phyloP scores from a whole-genome alignment of 2,797 vertebrate genomes.

The Artibeus lituratus region DNA sequence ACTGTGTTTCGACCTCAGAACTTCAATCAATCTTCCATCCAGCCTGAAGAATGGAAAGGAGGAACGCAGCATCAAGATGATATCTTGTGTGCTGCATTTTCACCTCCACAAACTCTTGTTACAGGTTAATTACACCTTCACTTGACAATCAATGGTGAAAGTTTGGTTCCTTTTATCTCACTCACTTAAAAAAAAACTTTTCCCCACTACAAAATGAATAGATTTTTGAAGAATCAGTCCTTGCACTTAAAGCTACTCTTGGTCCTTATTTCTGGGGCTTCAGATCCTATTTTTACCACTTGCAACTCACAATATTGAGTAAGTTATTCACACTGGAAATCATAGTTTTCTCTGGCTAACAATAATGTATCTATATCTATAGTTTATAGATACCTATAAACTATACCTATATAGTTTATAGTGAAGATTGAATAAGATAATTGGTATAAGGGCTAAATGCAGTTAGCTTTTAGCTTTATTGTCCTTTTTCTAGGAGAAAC shows the following conservation, averaged over 20 bases:
- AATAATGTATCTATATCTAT: not conserved
- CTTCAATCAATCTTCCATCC: conserved; percentile 78
- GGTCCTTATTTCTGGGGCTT: not conserved
- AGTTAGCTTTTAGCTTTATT: conserved; percentile 6
- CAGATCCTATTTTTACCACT: not conserved
- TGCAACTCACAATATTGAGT: not conserved
- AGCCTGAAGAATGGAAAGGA: conserved; percentile 86
- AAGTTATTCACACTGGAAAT: not conserved
- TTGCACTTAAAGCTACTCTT: not conserved
- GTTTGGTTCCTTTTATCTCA: not conserved
- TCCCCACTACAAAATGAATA: not conserved
- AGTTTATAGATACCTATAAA: too few species aligned
- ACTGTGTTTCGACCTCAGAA: conserved; percentile 84
- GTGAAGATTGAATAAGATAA: not conserved
- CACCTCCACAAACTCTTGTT: conserved; percentile 83
- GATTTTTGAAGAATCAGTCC: not conserved
- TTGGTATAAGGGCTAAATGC: not conserved
- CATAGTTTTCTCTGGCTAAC: not conserved
- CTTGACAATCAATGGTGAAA: not conserved
- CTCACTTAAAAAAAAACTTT: not conserved
- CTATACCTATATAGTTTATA: too few species aligned
- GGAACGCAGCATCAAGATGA: conserved; percentile 71
- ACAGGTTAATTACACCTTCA: conserved; percentile 77
- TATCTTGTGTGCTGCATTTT: conserved; percentile 83
- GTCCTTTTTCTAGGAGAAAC: not conserved